Percentiles rank a stretch among this genome's conserved stretches.
These are phyloP conservation scores for Cepaea nemoralis DNA, from an alignment of 1,140 invertebrate species.

Conservation along the genomic window DNA sequence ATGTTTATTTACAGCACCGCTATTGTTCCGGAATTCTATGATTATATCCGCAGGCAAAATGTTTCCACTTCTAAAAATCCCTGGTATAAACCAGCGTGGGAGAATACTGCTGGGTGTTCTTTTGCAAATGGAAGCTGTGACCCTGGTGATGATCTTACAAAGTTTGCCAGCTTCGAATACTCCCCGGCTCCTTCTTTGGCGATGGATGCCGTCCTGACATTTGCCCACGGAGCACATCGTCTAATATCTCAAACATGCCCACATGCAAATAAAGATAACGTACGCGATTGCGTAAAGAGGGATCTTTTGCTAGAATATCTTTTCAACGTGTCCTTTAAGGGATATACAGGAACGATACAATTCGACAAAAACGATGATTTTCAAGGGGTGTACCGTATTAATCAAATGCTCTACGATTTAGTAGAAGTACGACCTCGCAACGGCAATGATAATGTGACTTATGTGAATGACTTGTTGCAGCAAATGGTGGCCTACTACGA, in stretches of 20 bases:
- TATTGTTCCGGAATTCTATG: slow-evolving; percentile 20
- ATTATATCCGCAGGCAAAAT: slow-evolving; percentile 18
- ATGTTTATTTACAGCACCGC: slow-evolving; percentile 18
- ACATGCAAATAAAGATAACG: background rate
- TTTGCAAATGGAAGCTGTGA: background rate
- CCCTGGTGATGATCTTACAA: background rate
- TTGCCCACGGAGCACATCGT: background rate
- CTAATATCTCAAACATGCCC: background rate
- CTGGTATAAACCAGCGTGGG: slow-evolving; percentile 9
- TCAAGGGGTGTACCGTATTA: background rate
- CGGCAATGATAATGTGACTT: background rate
- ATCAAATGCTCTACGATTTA: slow-evolving; percentile 4
- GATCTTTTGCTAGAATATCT: background rate
- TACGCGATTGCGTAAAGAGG: background rate
- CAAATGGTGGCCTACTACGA: slow-evolving; percentile 7
- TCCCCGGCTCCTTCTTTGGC: background rate
- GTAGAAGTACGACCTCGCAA: background rate
- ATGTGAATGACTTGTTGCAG: background rate
- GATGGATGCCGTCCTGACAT: slow-evolving; percentile 15
- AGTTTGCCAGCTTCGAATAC: background rate
- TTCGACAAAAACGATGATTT: slow-evolving; percentile 7
- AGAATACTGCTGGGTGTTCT: background rate
- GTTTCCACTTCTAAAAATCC: slow-evolving; percentile 9
- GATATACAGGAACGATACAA: slow-evolving; percentile 20
- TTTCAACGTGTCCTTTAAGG: background rate